phyloP scores from a whole-genome alignment of 2,888 invertebrate species.

The Nymphalis urticae region DNA sequence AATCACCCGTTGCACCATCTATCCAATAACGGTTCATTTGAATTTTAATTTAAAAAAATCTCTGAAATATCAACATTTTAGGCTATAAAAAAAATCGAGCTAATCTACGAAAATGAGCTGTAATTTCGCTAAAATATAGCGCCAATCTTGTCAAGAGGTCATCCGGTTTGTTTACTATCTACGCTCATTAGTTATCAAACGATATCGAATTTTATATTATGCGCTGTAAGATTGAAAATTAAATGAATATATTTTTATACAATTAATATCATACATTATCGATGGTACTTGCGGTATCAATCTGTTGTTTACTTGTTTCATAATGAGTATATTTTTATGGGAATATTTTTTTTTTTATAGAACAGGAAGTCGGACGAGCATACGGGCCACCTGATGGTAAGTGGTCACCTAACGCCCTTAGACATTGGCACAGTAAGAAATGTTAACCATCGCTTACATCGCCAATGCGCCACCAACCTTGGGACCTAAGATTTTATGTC shows the following conservation, averaged over 20 bases:
- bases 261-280: conserved; percentile 13
- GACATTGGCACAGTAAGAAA: too few relatives aligned
- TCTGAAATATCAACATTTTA: conserved; percentile 11
- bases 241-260: not conserved
- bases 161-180: conserved; percentile 13
- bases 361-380: too few relatives aligned
- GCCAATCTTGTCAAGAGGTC: conserved; percentile 23
- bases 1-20: too few relatives aligned
- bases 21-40: not conserved
- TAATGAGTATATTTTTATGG: not conserved
- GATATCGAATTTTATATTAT: not conserved
- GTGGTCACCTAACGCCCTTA: too few relatives aligned
- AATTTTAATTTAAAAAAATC: not conserved
- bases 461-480: too few relatives aligned
- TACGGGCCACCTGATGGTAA: too few relatives aligned
- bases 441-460: too few relatives aligned
- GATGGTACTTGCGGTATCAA: conserved; percentile 18
- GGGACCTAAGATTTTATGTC: too few relatives aligned
- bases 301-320: conserved; percentile 4
- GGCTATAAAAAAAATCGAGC: conserved; percentile 16
- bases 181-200: not conserved
- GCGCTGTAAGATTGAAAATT: not conserved
- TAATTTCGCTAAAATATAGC: conserved; percentile 27
- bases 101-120: conserved; percentile 24
- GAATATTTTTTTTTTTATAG: too few relatives aligned